These are phyloP conservation scores for Pachypsylla venusta DNA, from an alignment of 1,140 invertebrate species.

Conservation along the genomic window DNA sequence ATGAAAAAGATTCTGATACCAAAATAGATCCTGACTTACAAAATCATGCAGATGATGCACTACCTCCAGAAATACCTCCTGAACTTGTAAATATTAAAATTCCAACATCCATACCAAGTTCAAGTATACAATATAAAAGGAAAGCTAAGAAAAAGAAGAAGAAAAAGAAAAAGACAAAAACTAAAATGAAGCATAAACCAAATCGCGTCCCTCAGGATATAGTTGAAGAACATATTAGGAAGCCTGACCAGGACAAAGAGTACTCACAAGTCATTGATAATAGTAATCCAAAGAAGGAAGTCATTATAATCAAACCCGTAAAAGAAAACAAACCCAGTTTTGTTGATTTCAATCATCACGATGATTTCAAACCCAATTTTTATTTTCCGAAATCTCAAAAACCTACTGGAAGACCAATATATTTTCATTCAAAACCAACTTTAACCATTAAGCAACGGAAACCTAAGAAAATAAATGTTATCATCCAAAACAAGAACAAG, in stretches of 20 bases:
- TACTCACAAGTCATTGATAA: slow-evolving; percentile 4
- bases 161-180: neutral
- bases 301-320: neutral
- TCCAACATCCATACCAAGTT: neutral
- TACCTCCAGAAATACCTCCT: neutral
- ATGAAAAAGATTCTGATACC: neutral
- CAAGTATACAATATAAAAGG: neutral
- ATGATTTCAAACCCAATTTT: neutral
- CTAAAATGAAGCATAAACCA: too few relatives aligned
- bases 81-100: slow-evolving; percentile 1
- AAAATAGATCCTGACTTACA: neutral
- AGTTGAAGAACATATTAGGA: neutral
- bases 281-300: slow-evolving; percentile 3
- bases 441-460: too few relatives aligned
- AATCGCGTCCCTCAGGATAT: too few relatives aligned
- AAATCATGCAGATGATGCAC: neutral
- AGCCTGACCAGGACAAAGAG: slow-evolving; percentile 1
- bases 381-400: neutral
- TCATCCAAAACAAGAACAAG: neutral
- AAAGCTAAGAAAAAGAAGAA: neutral
- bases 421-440: neutral
- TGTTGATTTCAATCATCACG: neutral
- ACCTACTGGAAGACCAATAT: neutral
- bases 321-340: neutral
- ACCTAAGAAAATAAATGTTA: neutral